Conservation (phyloP, 2,888 invertebrate genomes). For the Ischnura elegans region DNA sequence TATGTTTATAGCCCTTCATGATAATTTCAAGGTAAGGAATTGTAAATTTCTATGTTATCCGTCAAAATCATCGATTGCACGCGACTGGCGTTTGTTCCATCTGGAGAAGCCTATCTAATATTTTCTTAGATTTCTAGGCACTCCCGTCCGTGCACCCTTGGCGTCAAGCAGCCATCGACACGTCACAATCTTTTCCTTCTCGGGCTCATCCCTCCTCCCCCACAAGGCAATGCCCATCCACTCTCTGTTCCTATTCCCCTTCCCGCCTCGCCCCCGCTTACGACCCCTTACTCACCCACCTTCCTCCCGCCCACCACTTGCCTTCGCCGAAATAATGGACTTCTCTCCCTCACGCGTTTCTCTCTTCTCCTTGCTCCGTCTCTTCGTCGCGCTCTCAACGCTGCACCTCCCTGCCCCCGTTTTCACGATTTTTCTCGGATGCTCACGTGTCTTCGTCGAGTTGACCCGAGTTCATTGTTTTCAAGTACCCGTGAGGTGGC, state of each 20-base stretch:
- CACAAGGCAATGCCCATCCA: conserved; percentile 24
- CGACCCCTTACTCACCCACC: neutral
- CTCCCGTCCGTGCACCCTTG: neutral
- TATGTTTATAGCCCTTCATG: no score
- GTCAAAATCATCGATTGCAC: no score
- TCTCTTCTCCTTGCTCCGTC: neutral
- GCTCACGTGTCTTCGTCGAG: neutral
- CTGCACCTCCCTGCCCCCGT: neutral
- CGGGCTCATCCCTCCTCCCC: neutral
- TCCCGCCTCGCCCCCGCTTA: neutral
- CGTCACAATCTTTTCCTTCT: neutral
- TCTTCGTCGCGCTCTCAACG: neutral
- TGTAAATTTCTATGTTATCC: no score
- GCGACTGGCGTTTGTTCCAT: no score
- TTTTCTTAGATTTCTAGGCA: no score
- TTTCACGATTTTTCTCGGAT: neutral
- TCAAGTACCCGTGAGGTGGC: neutral
- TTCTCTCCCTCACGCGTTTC: neutral
- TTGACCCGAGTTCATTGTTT: neutral
- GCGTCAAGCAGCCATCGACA: neutral
- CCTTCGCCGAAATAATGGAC: conserved; percentile 53
- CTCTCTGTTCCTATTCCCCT: neutral
- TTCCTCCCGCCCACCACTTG: neutral
- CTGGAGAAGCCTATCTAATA: no score
- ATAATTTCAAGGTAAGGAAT: no score